Base-by-base conservation (phyloP, 2,113 vertebrate species). In the Mirza zaza region DNA sequence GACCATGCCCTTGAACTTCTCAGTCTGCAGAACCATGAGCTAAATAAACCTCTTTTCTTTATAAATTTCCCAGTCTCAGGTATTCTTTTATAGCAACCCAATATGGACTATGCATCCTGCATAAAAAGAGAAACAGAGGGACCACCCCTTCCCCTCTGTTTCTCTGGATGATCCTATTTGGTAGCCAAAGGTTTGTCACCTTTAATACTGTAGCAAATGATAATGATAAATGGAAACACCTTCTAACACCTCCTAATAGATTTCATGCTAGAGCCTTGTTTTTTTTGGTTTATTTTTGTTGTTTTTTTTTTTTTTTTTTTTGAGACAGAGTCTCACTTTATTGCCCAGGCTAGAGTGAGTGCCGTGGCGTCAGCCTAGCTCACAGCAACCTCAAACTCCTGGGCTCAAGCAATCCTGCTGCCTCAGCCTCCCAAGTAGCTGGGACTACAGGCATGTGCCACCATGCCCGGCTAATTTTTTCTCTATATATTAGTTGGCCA, bases 171-270 rank as follows among this genome's bases (percentile, higher is more conserved):
- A 63, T 76, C 73, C 67, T 81, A 55, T 59, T 70, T 86, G 18
- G 29, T 81, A 50, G 76, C 39, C 63, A 88, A 50, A 36, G 27
- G 17, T 80, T 77, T 92, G 67, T 55, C 73, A 45, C 50, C 77
- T 95, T 96, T 83, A 90, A 92, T 39, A 57, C 85, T 39, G 50
- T 88, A 67, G 87, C 13, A 71, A 85, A 63, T 7, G 83, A 63
- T 68, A 75, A 81, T 32, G 71, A 94, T 27, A 81, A 63, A 73
- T 23, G 23, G 32, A 92, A 96, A 90, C 45, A 55, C 32, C 23
- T 75, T 18, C 32, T 81, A 42, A 55, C 52, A 55, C 52, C 52
- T 91, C 70, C 32, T 84, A 59, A 48, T 34, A 86, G 71, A 90
- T 61, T 88, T 32, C 17, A 48, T 48, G 10, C 48, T 48, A 48